Conservation (phyloP, 2,113 vertebrate genomes). For the Vulpes ferrilata region DNA sequence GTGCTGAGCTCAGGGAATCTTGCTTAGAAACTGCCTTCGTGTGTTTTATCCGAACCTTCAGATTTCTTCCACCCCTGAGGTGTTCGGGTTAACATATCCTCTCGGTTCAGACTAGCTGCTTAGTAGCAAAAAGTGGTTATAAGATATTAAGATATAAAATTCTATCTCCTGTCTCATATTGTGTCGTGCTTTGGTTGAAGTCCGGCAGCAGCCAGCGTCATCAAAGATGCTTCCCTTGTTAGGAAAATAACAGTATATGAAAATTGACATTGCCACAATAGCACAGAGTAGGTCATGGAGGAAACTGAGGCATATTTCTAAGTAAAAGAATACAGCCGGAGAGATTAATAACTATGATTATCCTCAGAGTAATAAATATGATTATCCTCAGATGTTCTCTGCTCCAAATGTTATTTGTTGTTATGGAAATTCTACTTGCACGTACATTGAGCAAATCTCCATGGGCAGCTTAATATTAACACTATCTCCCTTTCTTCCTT, state of each 20-base stretch:
- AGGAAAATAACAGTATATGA: background rate
- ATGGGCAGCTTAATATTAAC: background rate
- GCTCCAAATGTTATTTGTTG: background rate
- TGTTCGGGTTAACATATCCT: background rate
- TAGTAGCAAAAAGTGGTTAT: background rate
- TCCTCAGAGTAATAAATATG: background rate
- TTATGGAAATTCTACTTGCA: conserved; percentile 5
- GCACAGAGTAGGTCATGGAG: background rate
- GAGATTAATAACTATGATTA: background rate
- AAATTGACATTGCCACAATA: background rate
- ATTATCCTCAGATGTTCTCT: background rate
- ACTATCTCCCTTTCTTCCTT: background rate
- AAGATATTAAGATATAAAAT: background rate
- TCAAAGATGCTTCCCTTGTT: background rate
- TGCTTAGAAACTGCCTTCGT: background rate
- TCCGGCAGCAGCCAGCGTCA: background rate
- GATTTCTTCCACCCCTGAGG: background rate
- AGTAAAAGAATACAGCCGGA: background rate
- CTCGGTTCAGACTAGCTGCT: background rate
- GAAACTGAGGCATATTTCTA: background rate
- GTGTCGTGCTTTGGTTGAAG: background rate
- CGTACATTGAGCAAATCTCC: background rate
- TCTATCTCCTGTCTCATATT: background rate
- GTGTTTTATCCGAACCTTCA: background rate
- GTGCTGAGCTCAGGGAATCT: background rate